Evolutionary conservation across 2,797 vertebrate species (phyloP), one percentile per base, ranked within the genome.

Genomic region (Labroides dimidiatus): DNA sequence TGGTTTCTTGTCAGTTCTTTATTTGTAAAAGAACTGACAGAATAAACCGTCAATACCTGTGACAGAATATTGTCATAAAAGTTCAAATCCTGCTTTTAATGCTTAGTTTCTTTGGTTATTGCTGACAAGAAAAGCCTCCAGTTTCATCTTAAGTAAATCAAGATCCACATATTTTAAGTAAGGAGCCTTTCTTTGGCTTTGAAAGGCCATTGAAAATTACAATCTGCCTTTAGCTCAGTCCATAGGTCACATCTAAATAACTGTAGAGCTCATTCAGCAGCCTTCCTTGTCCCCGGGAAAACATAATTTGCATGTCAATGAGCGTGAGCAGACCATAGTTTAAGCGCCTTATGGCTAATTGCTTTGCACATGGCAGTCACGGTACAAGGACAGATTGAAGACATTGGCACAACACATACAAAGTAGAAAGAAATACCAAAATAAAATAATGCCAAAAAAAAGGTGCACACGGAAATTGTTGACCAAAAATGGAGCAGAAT

Each of bases 401-500:
- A 63, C 62, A 69, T 37, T 61, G 37, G 68, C 19, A 47, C 56
- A 75, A 75, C 56, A 65, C 16, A 62, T 59, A n/a, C 30, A 71
- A 74, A 69, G 23, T 58, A 55, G 20, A 60, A 79, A 74, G 23
- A 81, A 47, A 42, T 55, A 60, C 52, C 30, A 63, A 33, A 39
- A 39, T 12, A 78, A 79, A 69, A 19, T 42, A 59, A 80, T 82
- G 64, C 33, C 55, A 77, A 62, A 63, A 75, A 64, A 82, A 75
- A 84, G 59, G 64, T 84, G 62, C 78, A 73, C 80, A 69, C 66
- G 69, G 70, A 80, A 19, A 67, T 59, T 24, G 66, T 64, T 58
- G 37, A 78, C 50, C 67, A 69, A 69, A 84, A 71, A 70, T n/a
- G 0, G 24, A 59, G 52, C 54, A 64, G 44, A 54, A 37, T 41